Base-by-base conservation (phyloP, 37 sponge, comb jelly and placozoan species). In the Eunapius fragilis region DNA sequence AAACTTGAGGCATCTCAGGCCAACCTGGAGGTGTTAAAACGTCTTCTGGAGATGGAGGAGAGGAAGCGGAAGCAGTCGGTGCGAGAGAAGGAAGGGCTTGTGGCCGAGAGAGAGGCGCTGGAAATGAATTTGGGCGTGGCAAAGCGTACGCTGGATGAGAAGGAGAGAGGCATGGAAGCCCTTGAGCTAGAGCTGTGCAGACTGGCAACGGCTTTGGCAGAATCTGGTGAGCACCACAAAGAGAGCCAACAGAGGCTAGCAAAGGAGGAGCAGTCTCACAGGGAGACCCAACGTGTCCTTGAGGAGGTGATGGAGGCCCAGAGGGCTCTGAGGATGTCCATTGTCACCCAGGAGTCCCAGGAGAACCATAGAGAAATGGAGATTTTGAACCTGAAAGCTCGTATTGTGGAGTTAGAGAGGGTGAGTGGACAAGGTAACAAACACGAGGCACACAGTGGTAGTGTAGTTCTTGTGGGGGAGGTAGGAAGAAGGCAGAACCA, bases 291-390 rank as follows among this genome's bases (percentile, higher is more conserved):
- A 68, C 28, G 28, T 2, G 80, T 77, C 11, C 37, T 79, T 5
- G 77, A 80, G 3, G 84, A 90, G 25, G 77, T 90, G 6, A 36
- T 79, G 17, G 82, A 87, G 33, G 84, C 80, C 23, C 94, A 94
- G 82, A 67, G 77, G 25, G 89, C 88, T 10, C 85, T 94, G 74
- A 79, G 69, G 67, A 26, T 80, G 30, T 78, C 90, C 23, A 74
- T 93, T 25, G 50, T 72, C 0, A 30, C 69, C 19, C 70, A 80
- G 12, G 90, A 85, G 6, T 82, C 80, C 38, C 88, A 88, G 78
- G 90, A 80, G 49, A 89, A n/a, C n/a, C n/a, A n/a, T n/a, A n/a
- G n/a, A n/a, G n/a, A 90, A 7, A 77, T 28, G 28, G 93, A 92
- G 72, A 84, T 92, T 25, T 49, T 85, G 67, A 82, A 71, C 58